Evolutionary conservation across 2,888 invertebrate genomes (phyloP).

Genomic region (Chrysina gloriosa): DNA sequence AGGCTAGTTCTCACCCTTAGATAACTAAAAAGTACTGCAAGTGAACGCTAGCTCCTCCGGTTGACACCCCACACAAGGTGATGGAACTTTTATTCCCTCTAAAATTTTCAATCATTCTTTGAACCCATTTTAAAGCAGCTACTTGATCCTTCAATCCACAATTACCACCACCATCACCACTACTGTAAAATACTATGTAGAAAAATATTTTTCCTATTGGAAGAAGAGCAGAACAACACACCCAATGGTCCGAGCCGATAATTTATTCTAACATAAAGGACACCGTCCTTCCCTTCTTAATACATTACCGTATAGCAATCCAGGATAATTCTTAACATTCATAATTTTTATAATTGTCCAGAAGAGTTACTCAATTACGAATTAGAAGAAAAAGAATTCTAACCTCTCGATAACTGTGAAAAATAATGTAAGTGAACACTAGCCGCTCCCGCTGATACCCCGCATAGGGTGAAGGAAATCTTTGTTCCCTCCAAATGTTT

Average conservation of each 20-base stretch:
- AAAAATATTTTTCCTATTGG: too few species aligned
- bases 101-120: conserved; percentile 73
- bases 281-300: too few species aligned
- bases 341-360: too few species aligned
- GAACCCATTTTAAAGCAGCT: conserved; percentile 75
- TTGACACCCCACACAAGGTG: conserved; percentile 74
- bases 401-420: conserved; percentile 69
- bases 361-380: too few species aligned
- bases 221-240: conserved; percentile 44
- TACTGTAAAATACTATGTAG: conserved; percentile 76
- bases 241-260: conserved; percentile 59
- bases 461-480: conserved; percentile 73
- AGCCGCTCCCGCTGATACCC: conserved; percentile 77
- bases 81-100: conserved; percentile 76
- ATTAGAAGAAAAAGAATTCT: too few species aligned
- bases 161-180: conserved; percentile 76
- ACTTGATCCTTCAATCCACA: conserved; percentile 78
- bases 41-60: conserved; percentile 78
- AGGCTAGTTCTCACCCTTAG: conserved; percentile 64
- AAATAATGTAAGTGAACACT: conserved; percentile 78
- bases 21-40: conserved; percentile 75
- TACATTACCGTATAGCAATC: too few species aligned
- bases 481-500: conserved; percentile 75
- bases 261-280: conserved; percentile 59
- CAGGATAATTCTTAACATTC: too few species aligned